Conservation (phyloP, 2,113 vertebrate species). For the Gulo gulo region DNA sequence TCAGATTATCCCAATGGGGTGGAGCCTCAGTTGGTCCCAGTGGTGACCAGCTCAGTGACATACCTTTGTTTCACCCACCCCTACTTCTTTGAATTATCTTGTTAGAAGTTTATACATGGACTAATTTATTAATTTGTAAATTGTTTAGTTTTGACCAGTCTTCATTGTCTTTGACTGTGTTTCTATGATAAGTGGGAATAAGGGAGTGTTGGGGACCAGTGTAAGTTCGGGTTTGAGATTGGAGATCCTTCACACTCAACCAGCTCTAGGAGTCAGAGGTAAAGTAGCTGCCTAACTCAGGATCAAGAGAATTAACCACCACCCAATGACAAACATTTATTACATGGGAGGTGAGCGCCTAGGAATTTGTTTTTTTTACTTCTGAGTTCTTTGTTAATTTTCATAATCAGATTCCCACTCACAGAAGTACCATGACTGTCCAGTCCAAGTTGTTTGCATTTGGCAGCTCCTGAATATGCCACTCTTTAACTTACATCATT, state of each 20-base stretch:
- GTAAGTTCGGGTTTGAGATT: background rate
- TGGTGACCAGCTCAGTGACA: background rate
- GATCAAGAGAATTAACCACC: background rate
- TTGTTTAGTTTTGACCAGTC: background rate
- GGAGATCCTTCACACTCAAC: background rate
- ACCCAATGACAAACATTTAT: background rate
- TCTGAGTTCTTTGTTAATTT: slow-evolving; percentile 68
- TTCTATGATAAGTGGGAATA: background rate
- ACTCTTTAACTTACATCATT: slow-evolving; percentile 54
- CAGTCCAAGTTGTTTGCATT: slow-evolving; percentile 37
- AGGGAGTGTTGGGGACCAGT: background rate
- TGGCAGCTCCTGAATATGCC: slow-evolving; percentile 56
- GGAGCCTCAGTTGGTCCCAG: background rate
- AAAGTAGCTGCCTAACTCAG: background rate
- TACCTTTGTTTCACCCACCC: background rate
- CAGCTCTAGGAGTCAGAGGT: background rate
- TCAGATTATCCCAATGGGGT: background rate
- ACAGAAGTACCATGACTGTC: slow-evolving; percentile 53
- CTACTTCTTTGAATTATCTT: background rate
- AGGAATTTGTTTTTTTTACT: slow-evolving; percentile 47
- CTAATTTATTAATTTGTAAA: slow-evolving; percentile 51
- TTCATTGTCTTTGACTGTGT: background rate
- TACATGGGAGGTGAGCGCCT: background rate
- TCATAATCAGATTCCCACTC: slow-evolving; percentile 61
- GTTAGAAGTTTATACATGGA: slow-evolving; percentile 52